Evolutionary conservation across 1,140 invertebrate genomes (phyloP).

Genomic region (Cardiocondyla obscurior): DNA sequence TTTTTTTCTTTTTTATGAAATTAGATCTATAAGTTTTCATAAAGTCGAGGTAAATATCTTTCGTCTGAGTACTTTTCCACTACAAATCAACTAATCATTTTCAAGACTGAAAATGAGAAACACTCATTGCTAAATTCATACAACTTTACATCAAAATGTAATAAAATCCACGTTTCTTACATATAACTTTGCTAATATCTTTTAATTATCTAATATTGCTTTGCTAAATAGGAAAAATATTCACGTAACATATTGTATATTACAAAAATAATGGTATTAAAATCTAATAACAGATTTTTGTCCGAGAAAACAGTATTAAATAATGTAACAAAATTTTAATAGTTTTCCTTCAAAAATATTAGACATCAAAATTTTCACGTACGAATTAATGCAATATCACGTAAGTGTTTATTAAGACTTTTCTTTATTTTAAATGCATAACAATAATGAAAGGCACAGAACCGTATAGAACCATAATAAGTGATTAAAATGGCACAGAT

Average conservation of each 20-base stretch:
- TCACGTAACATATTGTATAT: slow-evolving; percentile 44
- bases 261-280: slow-evolving; percentile 61
- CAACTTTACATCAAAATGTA: slow-evolving; percentile 50
- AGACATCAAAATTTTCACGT: slow-evolving; percentile 38
- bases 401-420: neutral
- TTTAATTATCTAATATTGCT: slow-evolving; percentile 42
- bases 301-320: slow-evolving; percentile 18
- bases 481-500: slow-evolving; percentile 48
- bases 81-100: slow-evolving; percentile 29
- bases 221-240: slow-evolving; percentile 46
- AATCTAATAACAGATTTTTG: slow-evolving; percentile 49
- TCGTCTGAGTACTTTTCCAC: slow-evolving; percentile 36
- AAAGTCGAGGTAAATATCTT: slow-evolving; percentile 57
- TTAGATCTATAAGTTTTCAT: slow-evolving; percentile 44
- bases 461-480: slow-evolving; percentile 36
- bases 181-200: slow-evolving; percentile 1
- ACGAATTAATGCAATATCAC: slow-evolving; percentile 27
- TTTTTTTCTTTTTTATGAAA: slow-evolving; percentile 57
- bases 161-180: slow-evolving; percentile 58
- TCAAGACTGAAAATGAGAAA: slow-evolving; percentile 50
- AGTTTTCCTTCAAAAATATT: slow-evolving; percentile 45
- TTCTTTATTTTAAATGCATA: slow-evolving; percentile 32
- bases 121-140: slow-evolving; percentile 34
- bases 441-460: slow-evolving; percentile 32
- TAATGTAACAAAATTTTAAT: slow-evolving; percentile 37